These are phyloP conservation scores for Eupithecia tripunctaria DNA, from an alignment of 2,888 invertebrate genomes.

Conservation along the genomic window DNA sequence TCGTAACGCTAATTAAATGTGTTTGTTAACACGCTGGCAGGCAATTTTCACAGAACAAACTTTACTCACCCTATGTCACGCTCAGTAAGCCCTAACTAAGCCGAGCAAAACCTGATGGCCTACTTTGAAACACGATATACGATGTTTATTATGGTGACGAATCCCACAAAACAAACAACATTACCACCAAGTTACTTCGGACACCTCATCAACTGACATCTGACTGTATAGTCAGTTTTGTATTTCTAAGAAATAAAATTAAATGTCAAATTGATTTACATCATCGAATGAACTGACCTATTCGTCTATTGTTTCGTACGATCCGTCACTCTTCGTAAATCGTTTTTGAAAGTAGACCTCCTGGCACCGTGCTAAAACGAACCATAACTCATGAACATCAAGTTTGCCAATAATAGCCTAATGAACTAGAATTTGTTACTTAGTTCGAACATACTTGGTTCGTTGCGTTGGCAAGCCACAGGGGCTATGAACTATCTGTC, in stretches of 20 bases:
- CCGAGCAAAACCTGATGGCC: slow-evolving; percentile 11
- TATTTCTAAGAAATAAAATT: not conserved
- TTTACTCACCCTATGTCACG: slow-evolving; percentile 20
- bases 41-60: slow-evolving; percentile 15
- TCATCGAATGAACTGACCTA: not conserved
- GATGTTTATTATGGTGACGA: not conserved
- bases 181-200: not conserved
- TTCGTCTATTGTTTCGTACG: not conserved
- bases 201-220: not conserved
- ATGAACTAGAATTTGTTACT: slow-evolving; percentile 24
- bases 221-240: no score
- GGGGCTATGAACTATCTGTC: slow-evolving; percentile 19
- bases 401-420: slow-evolving; percentile 17
- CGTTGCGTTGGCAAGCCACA: slow-evolving; percentile 17
- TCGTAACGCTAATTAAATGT: slow-evolving; percentile 11
- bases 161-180: not conserved
- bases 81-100: slow-evolving; percentile 16
- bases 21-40: slow-evolving; percentile 9
- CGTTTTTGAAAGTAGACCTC: not conserved
- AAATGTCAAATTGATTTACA: not conserved
- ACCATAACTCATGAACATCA: slow-evolving; percentile 16
- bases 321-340: not conserved
- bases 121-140: not conserved
- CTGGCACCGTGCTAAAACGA: slow-evolving; percentile 14
- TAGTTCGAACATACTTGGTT: slow-evolving; percentile 21